phyloP scores from a whole-genome alignment of 2,113 vertebrate species.

The Hemiscyllium ocellatum region DNA sequence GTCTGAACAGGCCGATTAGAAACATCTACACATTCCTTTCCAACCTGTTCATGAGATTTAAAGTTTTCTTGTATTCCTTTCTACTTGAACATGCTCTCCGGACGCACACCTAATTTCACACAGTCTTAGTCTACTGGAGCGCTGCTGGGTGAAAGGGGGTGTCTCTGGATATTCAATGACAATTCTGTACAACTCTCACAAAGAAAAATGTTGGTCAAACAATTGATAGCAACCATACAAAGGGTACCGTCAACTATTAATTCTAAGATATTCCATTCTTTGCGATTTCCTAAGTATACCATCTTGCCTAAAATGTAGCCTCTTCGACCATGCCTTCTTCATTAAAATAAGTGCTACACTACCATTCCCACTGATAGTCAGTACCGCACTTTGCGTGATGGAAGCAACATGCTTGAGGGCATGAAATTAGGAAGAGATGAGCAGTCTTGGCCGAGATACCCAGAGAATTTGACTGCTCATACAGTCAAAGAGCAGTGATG shows the following conservation, averaged over 20 bases:
- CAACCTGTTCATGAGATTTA: too few relatives aligned
- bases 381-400: background rate
- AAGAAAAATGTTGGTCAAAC: background rate
- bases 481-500: background rate
- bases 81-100: background rate
- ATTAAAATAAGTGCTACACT: background rate
- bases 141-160: background rate
- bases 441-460: background rate
- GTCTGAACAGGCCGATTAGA: too few relatives aligned
- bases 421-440: background rate
- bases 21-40: too few relatives aligned
- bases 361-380: background rate
- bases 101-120: background rate
- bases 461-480: background rate
- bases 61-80: background rate
- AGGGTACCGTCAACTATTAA: background rate
- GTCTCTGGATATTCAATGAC: background rate
- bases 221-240: background rate
- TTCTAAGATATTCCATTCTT: background rate
- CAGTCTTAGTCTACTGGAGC: background rate
- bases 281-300: background rate
- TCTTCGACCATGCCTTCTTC: background rate
- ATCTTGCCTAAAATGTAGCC: background rate
- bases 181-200: background rate
- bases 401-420: background rate